Conservation (phyloP, 2,113 vertebrate genomes). For the Sigmodon hispidus region DNA sequence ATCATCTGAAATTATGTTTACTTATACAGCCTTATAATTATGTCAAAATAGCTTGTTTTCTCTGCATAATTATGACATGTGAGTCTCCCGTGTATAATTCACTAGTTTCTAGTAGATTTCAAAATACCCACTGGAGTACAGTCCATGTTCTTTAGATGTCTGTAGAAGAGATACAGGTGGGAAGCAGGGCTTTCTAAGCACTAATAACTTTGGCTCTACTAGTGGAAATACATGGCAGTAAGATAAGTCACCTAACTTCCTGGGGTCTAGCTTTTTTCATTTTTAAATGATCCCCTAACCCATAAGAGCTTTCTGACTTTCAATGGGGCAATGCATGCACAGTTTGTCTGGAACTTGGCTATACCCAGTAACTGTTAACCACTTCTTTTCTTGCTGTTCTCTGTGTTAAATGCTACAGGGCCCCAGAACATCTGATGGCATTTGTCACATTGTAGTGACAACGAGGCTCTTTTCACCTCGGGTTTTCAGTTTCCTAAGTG, state of each 20-base stretch:
- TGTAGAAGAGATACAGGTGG: neutral
- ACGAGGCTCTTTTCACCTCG: constrained; percentile 33
- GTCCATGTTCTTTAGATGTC: neutral
- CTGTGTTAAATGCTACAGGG: neutral
- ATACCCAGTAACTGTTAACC: neutral
- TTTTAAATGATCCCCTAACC: neutral
- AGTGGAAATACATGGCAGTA: fast-evolving
- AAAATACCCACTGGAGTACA: neutral
- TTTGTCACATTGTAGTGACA: neutral
- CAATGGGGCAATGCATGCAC: neutral
- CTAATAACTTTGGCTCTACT: neutral
- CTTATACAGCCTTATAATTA: constrained; percentile 31
- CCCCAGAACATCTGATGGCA: neutral
- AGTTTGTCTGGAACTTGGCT: constrained; percentile 7
- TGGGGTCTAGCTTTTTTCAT: neutral
- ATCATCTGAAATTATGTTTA: constrained; percentile 43
- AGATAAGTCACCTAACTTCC: constrained; percentile 2
- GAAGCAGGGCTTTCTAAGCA: constrained; percentile 3
- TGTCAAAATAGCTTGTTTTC: constrained; percentile 31
- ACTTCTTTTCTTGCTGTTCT: neutral
- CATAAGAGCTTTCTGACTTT: neutral
- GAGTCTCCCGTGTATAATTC: neutral
- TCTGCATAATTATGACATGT: constrained; percentile 39
- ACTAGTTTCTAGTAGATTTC: constrained; percentile 26
- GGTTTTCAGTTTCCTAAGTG: constrained; percentile 66